Base-by-base conservation (phyloP, 2,797 vertebrate species). In the Lithobates pipiens region DNA sequence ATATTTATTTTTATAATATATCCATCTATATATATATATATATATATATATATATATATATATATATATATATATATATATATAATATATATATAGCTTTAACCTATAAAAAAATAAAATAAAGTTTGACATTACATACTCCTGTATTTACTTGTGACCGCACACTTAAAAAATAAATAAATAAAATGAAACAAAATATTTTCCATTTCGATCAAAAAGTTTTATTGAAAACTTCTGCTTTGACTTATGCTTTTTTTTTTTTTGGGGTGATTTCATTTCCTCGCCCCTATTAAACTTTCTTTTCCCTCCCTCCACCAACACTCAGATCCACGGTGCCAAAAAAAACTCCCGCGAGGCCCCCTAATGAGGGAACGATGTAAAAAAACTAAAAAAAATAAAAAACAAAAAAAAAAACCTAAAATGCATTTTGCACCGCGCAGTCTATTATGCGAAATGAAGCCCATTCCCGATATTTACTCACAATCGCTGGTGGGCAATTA, bases 401-500 rank as follows among this genome's bases (percentile, higher is more conserved):
- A 11, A 11, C 78, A 82, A 39, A 39, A 39, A 39, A 0, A 86
- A 86, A 76, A 86, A 86, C 27, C 70, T 42, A 86, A 83, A 86
- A 79, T 79, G 74, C 85, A 82, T 86, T 86, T 50, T 86, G 72
- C 50, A 75, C 80, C 69, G 82, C 71, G 78, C 74, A 83, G 80
- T 86, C 85, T 86, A 86, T 86, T 86, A 86, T 83, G 85, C 80
- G 82, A 78, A 86, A 86, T 83, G 80, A 83, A 83, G 68, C 77
- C 80, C 69, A 77, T 86, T 72, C 80, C n/a, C 61, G 76, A 75
- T 86, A 83, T 86, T 83, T 86, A 83, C 85, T 86, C 71, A 65
- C 80, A 83, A 83, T 69, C 80, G 85, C 85, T 86, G 54, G 85
- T 83, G 85, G 73, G 85, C 85, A 86, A 86, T 86, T 86, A 86